Percentiles rank a stretch among this genome's conserved stretches.
These are phyloP conservation scores for Sarcophaga variegata DNA, from an alignment of 2,888 invertebrate genomes.

Conservation along the genomic window DNA sequence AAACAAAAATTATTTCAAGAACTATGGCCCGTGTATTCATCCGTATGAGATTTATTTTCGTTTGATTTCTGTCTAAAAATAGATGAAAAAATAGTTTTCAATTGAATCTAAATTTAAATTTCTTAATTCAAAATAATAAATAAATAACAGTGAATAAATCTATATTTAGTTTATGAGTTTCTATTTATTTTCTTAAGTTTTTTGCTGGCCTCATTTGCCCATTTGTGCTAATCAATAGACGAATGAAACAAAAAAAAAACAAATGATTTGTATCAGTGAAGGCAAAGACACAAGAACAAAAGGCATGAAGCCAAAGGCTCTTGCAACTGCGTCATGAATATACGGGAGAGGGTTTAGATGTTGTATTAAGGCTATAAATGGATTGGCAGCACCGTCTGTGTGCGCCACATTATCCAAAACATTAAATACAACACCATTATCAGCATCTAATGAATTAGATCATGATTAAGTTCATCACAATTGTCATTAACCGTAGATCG, in stretches of 20 bases:
- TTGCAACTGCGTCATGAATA: constrained; percentile 57
- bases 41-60: constrained; percentile 4
- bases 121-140: not conserved
- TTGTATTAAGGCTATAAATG: constrained; percentile 24
- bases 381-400: constrained; percentile 66
- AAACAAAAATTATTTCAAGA: not conserved
- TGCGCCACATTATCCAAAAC: constrained; percentile 58
- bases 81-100: constrained; percentile 56
- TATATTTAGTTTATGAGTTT: constrained; percentile 65
- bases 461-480: constrained; percentile 25
- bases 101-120: constrained; percentile 65
- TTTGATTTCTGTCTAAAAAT: constrained; percentile 37
- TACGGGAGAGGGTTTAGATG: not conserved
- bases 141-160: constrained; percentile 47
- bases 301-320: constrained; percentile 6
- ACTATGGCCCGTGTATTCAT: constrained; percentile 22
- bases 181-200: constrained; percentile 15
- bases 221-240: constrained; percentile 50
- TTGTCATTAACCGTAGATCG: no score
- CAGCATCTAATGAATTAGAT: constrained; percentile 19
- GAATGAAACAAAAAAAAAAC: constrained; percentile 43
- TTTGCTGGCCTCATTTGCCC: not conserved
- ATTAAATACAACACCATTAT: constrained; percentile 60
- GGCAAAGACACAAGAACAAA: no score
- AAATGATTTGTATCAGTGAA: constrained; percentile 38